Conservation (phyloP, 2,888 invertebrate species). For the Gnatocerus cornutus region DNA sequence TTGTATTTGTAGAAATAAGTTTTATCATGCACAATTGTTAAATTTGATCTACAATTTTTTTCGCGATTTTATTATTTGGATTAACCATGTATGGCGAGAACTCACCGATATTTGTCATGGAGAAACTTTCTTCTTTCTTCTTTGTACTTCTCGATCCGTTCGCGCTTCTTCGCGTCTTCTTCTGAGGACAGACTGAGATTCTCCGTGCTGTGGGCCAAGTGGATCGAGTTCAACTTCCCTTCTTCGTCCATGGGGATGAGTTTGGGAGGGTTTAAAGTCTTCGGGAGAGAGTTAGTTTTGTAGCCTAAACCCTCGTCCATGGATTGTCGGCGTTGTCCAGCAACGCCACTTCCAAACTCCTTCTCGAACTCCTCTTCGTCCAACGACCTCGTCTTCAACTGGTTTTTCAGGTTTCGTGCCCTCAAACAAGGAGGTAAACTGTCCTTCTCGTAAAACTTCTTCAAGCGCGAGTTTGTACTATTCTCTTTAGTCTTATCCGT, state of each 20-base stretch:
- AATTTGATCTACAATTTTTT: no score
- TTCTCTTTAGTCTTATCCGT: conserved; percentile 29
- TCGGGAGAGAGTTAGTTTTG: conserved; percentile 74
- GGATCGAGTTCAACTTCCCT: conserved; percentile 60
- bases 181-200: conserved; percentile 57
- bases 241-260: conserved; percentile 70
- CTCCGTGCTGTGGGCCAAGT: conserved; percentile 66
- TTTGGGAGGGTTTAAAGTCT: conserved; percentile 75
- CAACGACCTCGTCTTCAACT: conserved; percentile 79
- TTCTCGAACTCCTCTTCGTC: conserved; percentile 84
- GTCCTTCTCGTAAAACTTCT: conserved; percentile 65
- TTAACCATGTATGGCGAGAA: no score
- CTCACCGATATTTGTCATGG: conserved; percentile 82
- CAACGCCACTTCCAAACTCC: conserved; percentile 73
- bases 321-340: conserved; percentile 73
- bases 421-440: conserved; percentile 76
- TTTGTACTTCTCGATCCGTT: conserved; percentile 92
- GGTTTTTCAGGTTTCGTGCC: conserved; percentile 77
- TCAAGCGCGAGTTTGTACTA: conserved; percentile 54
- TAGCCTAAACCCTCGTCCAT: conserved; percentile 71
- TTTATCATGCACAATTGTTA: no score
- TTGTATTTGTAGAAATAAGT: no score
- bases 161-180: conserved; percentile 76
- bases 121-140: conserved; percentile 90
- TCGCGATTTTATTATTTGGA: no score